Evolutionary conservation across 1,140 invertebrate genomes (phyloP).

Genomic region (Arion vulgaris): DNA sequence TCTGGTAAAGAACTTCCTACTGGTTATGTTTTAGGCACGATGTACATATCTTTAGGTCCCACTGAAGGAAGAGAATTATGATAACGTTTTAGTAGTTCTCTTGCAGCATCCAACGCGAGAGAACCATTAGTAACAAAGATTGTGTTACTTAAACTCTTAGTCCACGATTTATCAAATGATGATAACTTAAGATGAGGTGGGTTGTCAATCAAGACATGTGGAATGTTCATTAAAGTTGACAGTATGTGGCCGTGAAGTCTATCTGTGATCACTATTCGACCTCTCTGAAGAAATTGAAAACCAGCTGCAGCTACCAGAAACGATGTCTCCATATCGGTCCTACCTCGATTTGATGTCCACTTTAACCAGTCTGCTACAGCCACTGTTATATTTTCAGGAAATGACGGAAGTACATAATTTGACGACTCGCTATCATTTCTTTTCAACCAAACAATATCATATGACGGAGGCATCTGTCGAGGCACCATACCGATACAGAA

Average conservation of each 20-base stretch:
- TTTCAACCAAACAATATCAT: conserved; percentile 40
- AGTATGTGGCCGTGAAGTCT: conserved; percentile 51
- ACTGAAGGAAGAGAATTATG: conserved; percentile 19
- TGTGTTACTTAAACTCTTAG: conserved; percentile 30
- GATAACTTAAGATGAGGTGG: conserved; percentile 41
- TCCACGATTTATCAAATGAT: conserved; percentile 44
- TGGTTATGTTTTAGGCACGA: background rate
- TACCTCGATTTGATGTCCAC: conserved; percentile 3
- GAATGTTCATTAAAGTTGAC: conserved; percentile 45
- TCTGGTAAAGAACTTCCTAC: no score
- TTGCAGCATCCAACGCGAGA: conserved; percentile 25
- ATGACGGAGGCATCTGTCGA: conserved; percentile 20
- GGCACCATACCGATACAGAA: conserved; percentile 28
- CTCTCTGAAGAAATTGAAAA: conserved; percentile 38
- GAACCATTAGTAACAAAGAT: background rate
- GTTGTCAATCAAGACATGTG: conserved; percentile 49
- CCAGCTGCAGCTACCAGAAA: conserved; percentile 21
- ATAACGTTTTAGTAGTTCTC: conserved; percentile 31
- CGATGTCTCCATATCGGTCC: background rate
- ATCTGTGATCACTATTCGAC: conserved; percentile 48
- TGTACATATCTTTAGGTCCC: conserved; percentile 2
- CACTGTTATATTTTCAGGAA: conserved; percentile 15
- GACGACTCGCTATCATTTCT: conserved; percentile 35
- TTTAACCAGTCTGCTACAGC: conserved; percentile 12
- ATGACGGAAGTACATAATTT: background rate